Percentiles rank a stretch among this genome's conserved stretches.
Conservation (phyloP, 1,140 invertebrate genomes). For the Heliconius himera region DNA sequence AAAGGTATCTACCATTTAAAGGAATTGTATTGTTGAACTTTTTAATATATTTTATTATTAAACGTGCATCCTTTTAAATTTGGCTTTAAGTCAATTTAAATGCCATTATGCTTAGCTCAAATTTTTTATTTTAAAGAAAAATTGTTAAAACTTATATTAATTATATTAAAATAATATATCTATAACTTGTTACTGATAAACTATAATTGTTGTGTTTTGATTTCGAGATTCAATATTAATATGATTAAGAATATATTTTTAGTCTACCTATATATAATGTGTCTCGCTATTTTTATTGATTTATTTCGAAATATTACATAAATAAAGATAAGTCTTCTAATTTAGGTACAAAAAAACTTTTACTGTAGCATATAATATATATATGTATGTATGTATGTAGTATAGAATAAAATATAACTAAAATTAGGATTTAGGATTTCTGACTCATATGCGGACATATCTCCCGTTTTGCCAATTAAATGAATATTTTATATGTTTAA, state of each 20-base stretch:
- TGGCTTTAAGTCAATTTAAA: neutral
- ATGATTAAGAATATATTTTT: neutral
- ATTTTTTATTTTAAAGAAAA: too few relatives aligned
- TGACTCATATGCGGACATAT: constrained; percentile 61
- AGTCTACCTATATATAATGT: neutral
- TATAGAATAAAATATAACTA: too few relatives aligned
- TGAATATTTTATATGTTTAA: constrained; percentile 33
- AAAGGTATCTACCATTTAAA: neutral
- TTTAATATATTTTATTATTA: neutral
- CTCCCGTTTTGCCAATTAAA: constrained; percentile 78
- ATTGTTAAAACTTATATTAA: neutral
- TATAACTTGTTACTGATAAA: neutral
- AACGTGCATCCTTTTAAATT: neutral
- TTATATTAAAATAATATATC: neutral
- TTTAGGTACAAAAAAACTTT: constrained; percentile 19
- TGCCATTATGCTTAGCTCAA: neutral
- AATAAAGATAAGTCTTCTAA: neutral
- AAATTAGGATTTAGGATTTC: neutral
- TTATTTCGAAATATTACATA: neutral
- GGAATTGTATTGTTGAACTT: neutral
- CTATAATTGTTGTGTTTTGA: neutral
- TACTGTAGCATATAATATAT: neutral
- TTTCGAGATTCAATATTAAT: neutral
- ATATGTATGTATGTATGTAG: neutral
- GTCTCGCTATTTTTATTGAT: neutral